Base-by-base conservation (phyloP, 2,113 vertebrate species). In the Acinonyx jubatus region DNA sequence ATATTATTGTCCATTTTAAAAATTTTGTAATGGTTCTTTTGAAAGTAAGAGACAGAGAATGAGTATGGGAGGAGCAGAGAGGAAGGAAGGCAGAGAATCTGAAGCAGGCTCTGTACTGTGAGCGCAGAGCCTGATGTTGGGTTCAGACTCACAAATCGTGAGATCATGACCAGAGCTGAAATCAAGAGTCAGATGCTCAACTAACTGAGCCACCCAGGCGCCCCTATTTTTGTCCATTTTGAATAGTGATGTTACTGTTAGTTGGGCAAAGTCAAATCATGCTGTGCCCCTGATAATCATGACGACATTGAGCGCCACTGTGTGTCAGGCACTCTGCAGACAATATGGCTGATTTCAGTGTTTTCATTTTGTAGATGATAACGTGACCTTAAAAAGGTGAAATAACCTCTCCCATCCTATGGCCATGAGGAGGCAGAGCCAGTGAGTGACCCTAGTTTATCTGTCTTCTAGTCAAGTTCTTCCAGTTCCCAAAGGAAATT, bases 381-480 rank as follows among this genome's bases (percentile, higher is more conserved):
- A 89, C 13, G 12, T 23, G 36, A 16, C 21, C 91, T 85, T 85
- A 76, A 73, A 89, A 55, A 80, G 6, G 9, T 76, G 50, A 73
- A 68, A 29, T 38, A 33, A 52, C 12, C 14, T 29, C 31, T 76
- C 25, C 19, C 14, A 92, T 61, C 52, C 38, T 1, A 0, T 71
- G 48, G 15, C 16, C 25, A 2, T 1, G 21, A 52, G 25, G 52
- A 16, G 15, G 3, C 29, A 65, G 11, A 89, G 90, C 31, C 14
- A 57, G 7, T 4, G 1, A 0, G 0, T 23, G 19, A 78, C 14
- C 21, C 5, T 36, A 4, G 1, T 73, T 52, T 23, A 21, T 14
- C 12, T 66, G 5, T 0, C 45, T 41, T 55, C 13, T 14, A 68
- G n/a, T 19, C 66, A 83, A n/a, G 2, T 23, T 82, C 66, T 69